These are phyloP conservation scores for Halcyon smyrnensis DNA, from an alignment of 2,797 vertebrate genomes.

Conservation along the genomic window DNA sequence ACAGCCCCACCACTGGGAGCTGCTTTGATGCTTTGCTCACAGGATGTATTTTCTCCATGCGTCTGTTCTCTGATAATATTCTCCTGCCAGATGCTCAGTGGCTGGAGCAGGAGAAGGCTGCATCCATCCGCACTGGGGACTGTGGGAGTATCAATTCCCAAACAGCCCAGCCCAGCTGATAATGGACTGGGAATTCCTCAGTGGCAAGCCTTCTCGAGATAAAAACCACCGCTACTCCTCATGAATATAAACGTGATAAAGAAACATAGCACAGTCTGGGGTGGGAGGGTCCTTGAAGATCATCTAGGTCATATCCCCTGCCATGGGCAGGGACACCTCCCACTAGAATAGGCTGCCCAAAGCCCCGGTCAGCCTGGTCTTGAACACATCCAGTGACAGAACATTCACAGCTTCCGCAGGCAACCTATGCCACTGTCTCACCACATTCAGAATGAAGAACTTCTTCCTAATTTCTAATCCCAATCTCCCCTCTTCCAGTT, in stretches of 20 bases:
- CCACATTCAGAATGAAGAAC: no score
- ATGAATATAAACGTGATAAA: fast-evolving
- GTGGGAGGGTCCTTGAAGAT: no score
- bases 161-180: not conserved
- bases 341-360: no score
- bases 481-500: no score
- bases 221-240: not conserved
- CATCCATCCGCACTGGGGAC: fast-evolving
- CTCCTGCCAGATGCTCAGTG: not conserved
- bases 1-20: fast-evolving
- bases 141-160: fast-evolving
- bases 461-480: no score
- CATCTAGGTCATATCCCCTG: no score
- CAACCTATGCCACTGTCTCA: no score
- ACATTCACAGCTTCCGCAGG: no score
- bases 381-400: no score
- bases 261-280: no score
- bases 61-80: fast-evolving
- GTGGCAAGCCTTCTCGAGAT: not conserved
- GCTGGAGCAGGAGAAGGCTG: not conserved
- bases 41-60: not conserved
- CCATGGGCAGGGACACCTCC: no score
- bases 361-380: no score
- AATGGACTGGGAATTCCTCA: not conserved
- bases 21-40: not conserved